A percentile compares a stretch with the other conserved stretches of the same genome.
Evolutionary conservation across 2,113 vertebrate genomes (phyloP).

Genomic region (Thunnus maccoyii): DNA sequence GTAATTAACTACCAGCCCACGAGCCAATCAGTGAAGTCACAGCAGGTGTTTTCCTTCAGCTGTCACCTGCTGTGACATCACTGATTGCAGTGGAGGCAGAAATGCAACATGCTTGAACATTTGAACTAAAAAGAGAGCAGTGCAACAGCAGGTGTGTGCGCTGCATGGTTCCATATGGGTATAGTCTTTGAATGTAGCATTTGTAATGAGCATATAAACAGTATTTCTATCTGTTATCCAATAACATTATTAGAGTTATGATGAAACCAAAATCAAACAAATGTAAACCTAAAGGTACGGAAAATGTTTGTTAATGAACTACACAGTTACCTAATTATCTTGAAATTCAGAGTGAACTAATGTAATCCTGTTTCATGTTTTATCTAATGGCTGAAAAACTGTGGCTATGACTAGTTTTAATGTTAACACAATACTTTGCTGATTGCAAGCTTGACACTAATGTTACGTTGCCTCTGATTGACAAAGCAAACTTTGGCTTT

Average conservation of each 20-base stretch:
- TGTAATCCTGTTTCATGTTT: not conserved
- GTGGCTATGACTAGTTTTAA: not conserved
- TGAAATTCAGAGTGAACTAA: not conserved
- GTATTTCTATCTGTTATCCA: not conserved
- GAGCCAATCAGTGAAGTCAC: slow-evolving; percentile 24
- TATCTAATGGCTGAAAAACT: not conserved
- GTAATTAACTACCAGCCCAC: slow-evolving; percentile 8
- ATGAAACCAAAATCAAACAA: not conserved
- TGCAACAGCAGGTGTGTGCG: slow-evolving; percentile 15
- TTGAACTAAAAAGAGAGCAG: not conserved
- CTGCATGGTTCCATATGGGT: not conserved
- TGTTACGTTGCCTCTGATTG: slow-evolving; percentile 1
- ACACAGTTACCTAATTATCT: not conserved
- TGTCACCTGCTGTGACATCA: slow-evolving; percentile 48
- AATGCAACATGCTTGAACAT: not conserved
- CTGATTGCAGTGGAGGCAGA: slow-evolving; percentile 38
- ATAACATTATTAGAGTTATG: not conserved
- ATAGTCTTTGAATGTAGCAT: slow-evolving; percentile 16
- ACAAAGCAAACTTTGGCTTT: not conserved
- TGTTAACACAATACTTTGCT: not conserved
- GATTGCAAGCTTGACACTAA: not conserved
- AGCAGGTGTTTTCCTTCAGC: slow-evolving; percentile 36
- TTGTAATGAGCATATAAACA: not conserved
- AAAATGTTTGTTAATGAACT: too few relatives aligned
- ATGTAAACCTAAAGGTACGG: not conserved